Evolutionary conservation across 2,797 vertebrate species (phyloP).

Genomic region (Siniperca obscura): DNA sequence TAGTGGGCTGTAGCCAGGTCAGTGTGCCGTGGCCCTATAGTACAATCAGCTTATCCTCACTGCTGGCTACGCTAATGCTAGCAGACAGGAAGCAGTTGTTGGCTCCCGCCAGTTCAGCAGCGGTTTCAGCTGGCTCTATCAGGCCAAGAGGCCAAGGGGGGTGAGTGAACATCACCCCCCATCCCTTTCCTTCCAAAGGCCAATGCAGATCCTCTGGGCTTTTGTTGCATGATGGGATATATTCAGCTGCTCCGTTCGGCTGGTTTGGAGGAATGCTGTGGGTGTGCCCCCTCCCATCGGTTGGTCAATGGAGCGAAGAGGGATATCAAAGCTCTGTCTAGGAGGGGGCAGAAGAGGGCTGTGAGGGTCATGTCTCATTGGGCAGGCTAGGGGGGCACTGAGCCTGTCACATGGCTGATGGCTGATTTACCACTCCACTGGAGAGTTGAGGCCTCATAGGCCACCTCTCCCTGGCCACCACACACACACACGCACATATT

Average conservation of each 20-base stretch:
- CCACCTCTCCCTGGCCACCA: constrained; percentile 60
- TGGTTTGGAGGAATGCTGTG: constrained; percentile 91
- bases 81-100: constrained; percentile 86
- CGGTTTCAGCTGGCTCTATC: constrained; percentile 73
- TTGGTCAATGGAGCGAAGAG: constrained; percentile 88
- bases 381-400: constrained; percentile 76
- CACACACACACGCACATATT: constrained; percentile 18
- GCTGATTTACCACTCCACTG: constrained; percentile 87
- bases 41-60: constrained; percentile 79
- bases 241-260: constrained; percentile 84
- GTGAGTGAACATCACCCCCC: constrained; percentile 58
- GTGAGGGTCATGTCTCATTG: constrained; percentile 83
- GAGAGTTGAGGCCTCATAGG: constrained; percentile 80
- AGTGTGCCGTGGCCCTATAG: constrained; percentile 53
- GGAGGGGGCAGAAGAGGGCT: constrained; percentile 64
- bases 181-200: constrained; percentile 67
- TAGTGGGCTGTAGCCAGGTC: constrained; percentile 50
- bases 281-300: constrained; percentile 84
- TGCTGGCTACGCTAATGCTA: constrained; percentile 77
- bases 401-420: constrained; percentile 86
- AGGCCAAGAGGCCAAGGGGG: constrained; percentile 48
- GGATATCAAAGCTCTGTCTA: constrained; percentile 84
- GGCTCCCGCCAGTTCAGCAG: constrained; percentile 82
- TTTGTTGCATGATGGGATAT: constrained; percentile 84
- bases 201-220: constrained; percentile 74